A percentile compares a stretch with the other conserved stretches of the same genome.
These are phyloP conservation scores for Chionomys nivalis DNA, from an alignment of 2,113 vertebrate genomes.

Conservation along the genomic window DNA sequence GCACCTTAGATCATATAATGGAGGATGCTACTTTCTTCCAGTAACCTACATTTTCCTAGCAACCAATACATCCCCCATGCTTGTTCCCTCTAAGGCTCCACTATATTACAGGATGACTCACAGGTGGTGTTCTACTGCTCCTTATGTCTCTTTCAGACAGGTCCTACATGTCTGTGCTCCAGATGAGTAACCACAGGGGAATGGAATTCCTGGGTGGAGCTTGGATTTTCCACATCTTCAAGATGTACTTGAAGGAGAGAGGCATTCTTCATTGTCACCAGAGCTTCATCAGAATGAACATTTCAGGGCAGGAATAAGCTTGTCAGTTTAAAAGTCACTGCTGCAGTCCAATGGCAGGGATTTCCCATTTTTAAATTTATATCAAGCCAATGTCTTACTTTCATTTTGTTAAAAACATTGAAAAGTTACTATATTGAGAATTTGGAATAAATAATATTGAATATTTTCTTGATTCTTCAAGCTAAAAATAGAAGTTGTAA, in stretches of 20 bases:
- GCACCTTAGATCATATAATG: constrained; percentile 73
- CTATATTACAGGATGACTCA: constrained; percentile 75
- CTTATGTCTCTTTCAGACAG: constrained; percentile 27
- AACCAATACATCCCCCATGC: constrained; percentile 46
- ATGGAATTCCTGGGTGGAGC: constrained; percentile 55
- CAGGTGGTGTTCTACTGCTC: neutral
- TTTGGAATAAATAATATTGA: neutral
- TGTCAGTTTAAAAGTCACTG: neutral
- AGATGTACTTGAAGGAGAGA: neutral
- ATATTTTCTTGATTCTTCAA: neutral
- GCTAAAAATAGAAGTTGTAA: neutral
- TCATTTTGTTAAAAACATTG: neutral
- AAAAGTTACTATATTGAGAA: neutral
- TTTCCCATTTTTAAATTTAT: constrained; percentile 26
- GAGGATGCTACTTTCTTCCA: constrained; percentile 67
- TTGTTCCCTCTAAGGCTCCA: constrained; percentile 27
- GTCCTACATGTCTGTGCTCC: constrained; percentile 44
- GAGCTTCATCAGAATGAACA: neutral
- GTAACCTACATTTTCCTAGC: constrained; percentile 64
- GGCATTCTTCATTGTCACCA: neutral
- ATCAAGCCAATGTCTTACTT: neutral
- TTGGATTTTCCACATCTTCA: constrained; percentile 28
- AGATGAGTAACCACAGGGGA: constrained; percentile 52
- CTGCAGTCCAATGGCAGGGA: neutral
- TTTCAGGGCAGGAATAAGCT: neutral